Evolutionary conservation across 2,797 vertebrate genomes (phyloP), one percentile per base, ranked within the genome.

Genomic region (Lepus oiostolus): DNA sequence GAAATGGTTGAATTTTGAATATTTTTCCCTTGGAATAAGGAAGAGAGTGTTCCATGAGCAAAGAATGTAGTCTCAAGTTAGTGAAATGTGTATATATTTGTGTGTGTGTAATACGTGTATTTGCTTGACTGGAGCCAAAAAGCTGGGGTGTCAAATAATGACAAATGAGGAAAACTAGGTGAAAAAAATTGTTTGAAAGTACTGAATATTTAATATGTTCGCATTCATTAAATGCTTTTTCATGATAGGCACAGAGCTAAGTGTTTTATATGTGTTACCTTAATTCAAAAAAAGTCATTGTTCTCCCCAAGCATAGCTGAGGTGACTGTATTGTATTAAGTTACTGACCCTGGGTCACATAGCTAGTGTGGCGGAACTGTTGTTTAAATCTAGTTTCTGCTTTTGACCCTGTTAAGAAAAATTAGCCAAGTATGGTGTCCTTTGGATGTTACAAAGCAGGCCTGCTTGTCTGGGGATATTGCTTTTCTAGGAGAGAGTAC

Each of bases 361-460:
- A 92, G 24, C 60, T 84, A 65, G 14, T 77, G 17, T 60, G 72
- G 22, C 28, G 47, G 60, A 84, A 47, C 35, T 79, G 22, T 70
- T 60, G 24, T 22, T 47, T 30, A 60, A 60, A 54, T 30, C 70
- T 32, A n/a, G 70, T 75, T 42, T 83, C n/a, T 90, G 32, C n/a
- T 83, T 65, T 90, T 74, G 88, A 74, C n/a, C 17, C n/a, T 65
- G 21, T 71, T 62, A 91, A 67, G 70, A 50, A 82, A 90, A 67
- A 26, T 67, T 58, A 74, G 32, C 71, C 35, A 67, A 67, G 7
- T 5, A 30, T 28, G 35, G 50, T 35, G 22, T 85, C 24, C 74
- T 86, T 84, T 67, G 54, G 22, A 62, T 35, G 30, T 79, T 58
- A 19, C 22, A 35, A 71, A 71, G 16, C 38, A 50, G 38, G 38